Base-by-base conservation (phyloP, 2,113 vertebrate genomes). In the Pyxicephalus adspersus region DNA sequence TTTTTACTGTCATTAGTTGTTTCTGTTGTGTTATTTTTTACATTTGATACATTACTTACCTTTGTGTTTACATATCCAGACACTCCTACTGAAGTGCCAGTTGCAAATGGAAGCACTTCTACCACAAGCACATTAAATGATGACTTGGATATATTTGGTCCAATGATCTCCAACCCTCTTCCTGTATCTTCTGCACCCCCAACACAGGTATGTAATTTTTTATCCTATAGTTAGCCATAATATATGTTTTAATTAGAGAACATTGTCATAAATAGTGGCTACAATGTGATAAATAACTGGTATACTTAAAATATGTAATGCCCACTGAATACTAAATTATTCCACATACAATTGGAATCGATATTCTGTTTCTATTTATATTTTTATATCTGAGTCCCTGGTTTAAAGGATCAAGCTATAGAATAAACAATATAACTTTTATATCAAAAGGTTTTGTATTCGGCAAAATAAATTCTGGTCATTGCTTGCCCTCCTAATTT, bases 161-260 rank as follows among this genome's bases (percentile, higher is more conserved):
- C 97, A 38, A 98, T 99, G 98, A 95, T 99, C 55, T 98, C 97
- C 83, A 99, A 99, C 87, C 96, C 97, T 78, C 92, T 98, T 77
- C 96, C 97, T 68, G 92, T 93, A 67, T 89, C 89, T 74, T 77
- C 86, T 88, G 51, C 90, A 83, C 90, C 91, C 73, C 89, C 92
- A 70, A 45, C 65, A 74, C 89, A 75, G 80, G 80, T 82, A 82
- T n/a, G n/a, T n/a, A n/a, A n/a, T 8, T 64, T 64, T 22, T 25
- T 1, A 26, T 1, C 5, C 61, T 25, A 2, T 64, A 22, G 19
- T 25, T 64, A n/a, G 23, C 16, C 2, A 4, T 26, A 64, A 28
- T 28, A 15, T 25, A 13, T 64, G 26, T 64, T 16, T 23, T n/a
- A 2, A 38, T 1, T 45, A 9, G 2, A 13, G 4, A 34, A 34